Evolutionary conservation across 2,797 vertebrate species (phyloP).

Genomic region (Sphenopsis melanotis): DNA sequence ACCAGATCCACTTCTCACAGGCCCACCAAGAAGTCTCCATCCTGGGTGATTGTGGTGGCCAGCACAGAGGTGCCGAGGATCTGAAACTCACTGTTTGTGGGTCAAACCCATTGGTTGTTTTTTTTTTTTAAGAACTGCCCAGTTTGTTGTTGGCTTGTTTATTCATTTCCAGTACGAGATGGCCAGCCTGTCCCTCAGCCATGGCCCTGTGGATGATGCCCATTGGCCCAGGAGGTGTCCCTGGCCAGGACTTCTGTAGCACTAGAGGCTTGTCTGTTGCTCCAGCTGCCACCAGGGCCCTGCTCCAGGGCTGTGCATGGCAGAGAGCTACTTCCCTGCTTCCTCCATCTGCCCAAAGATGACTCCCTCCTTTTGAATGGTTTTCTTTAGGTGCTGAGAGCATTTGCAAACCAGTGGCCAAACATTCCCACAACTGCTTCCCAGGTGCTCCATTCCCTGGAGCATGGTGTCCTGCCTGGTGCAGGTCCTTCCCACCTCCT

Average conservation of each 20-base stretch:
- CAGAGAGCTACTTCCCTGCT: not conserved
- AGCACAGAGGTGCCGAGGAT: not conserved
- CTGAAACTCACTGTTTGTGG: not conserved
- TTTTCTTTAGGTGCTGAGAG: not conserved
- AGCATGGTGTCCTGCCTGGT: fast-evolving
- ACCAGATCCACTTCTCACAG: not conserved
- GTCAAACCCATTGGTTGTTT: not conserved
- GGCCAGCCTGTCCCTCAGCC: not conserved
- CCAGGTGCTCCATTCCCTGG: fast-evolving
- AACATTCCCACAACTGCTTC: not conserved
- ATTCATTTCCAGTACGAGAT: not conserved
- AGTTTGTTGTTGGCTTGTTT: not conserved
- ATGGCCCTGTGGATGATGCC: not conserved
- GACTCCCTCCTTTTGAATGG: not conserved
- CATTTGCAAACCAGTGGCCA: not conserved
- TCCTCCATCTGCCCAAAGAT: not conserved
- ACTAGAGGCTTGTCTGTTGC: not conserved
- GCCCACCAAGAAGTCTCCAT: not conserved
- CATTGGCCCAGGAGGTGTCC: not conserved
- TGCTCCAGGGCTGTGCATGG: not conserved
- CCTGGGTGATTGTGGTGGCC: not conserved
- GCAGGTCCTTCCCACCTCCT: not conserved
- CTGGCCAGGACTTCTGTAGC: not conserved
- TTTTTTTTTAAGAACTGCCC: not conserved
- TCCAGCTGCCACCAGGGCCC: not conserved